Evolutionary conservation across 2,888 invertebrate species (phyloP).

Genomic region (Petrolisthes manimaculis): DNA sequence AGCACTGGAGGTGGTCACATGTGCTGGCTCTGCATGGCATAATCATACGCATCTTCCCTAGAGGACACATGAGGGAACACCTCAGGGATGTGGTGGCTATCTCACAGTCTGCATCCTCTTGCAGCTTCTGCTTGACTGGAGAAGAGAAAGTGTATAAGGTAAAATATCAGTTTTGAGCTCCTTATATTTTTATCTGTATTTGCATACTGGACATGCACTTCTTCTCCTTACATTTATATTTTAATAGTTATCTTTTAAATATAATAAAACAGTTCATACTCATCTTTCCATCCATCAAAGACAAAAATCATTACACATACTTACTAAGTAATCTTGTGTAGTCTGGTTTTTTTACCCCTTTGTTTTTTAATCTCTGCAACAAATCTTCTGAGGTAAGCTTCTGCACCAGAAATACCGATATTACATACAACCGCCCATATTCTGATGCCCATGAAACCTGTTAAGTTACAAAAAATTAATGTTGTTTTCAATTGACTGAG

Average conservation of each 20-base stretch:
- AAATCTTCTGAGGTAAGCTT: slow-evolving; percentile 88
- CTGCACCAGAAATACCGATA: slow-evolving; percentile 87
- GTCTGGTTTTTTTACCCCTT: slow-evolving; percentile 89
- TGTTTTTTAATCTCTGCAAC: slow-evolving; percentile 83
- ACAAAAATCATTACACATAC: slow-evolving; percentile 69
- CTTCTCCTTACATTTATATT: too few species aligned
- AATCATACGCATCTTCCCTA: slow-evolving; percentile 75
- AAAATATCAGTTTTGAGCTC: slow-evolving; percentile 43
- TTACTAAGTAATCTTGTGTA: slow-evolving; percentile 91
- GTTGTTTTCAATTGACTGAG: too few species aligned
- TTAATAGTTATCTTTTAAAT: too few species aligned
- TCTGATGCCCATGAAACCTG: slow-evolving; percentile 89
- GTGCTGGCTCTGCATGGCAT: slow-evolving; percentile 88
- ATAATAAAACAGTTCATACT: too few species aligned
- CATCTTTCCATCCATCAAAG: not conserved
- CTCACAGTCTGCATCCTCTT: slow-evolving; percentile 67
- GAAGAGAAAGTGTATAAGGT: slow-evolving; percentile 65
- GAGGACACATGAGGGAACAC: slow-evolving; percentile 93
- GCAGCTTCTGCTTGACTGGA: slow-evolving; percentile 66
- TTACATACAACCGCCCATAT: slow-evolving; percentile 82
- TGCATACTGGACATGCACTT: too few species aligned
- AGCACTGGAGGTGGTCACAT: slow-evolving; percentile 96
- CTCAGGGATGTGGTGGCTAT: slow-evolving; percentile 92
- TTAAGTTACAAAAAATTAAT: not conserved
- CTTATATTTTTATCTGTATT: too few species aligned